Conservation (phyloP, 2,113 vertebrate genomes). For the Anolis carolinensis region DNA sequence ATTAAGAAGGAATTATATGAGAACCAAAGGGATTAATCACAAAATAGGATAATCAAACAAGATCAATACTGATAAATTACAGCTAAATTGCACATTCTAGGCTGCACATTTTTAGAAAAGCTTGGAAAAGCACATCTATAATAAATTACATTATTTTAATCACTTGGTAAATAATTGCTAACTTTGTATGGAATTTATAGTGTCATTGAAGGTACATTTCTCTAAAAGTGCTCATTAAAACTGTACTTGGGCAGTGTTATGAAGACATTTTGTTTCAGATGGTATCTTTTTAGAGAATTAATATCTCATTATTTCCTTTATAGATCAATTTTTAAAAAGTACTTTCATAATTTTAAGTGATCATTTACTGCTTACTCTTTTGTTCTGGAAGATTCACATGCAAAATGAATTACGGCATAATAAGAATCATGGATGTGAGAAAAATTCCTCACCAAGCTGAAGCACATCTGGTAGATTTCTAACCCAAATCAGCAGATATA, state of each 20-base stretch:
- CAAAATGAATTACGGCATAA: not conserved
- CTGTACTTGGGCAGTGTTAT: not conserved
- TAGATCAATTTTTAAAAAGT: not conserved
- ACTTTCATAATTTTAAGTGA: conserved; percentile 11
- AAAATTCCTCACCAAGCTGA: not conserved
- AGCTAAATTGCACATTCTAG: not conserved
- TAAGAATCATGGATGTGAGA: rapidly evolving
- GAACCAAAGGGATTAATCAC: conserved; percentile 46
- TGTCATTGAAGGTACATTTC: not conserved
- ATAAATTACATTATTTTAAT: conserved; percentile 52
- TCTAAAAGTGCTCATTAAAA: not conserved
- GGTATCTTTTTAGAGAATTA: conserved; percentile 19
- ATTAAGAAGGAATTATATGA: conserved; percentile 14
- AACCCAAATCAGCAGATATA: not conserved
- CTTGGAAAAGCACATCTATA: not conserved
- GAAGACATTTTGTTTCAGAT: conserved; percentile 21
- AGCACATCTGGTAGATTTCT: not conserved
- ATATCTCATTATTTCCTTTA: conserved; percentile 24
- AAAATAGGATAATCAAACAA: conserved; percentile 35
- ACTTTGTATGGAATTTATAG: conserved; percentile 35
- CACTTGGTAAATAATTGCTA: conserved; percentile 39
- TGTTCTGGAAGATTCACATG: not conserved
- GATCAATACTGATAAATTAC: conserved; percentile 14
- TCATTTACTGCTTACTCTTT: not conserved
- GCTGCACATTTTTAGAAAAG: conserved; percentile 28